These are phyloP conservation scores for Byasa hedistus DNA, from an alignment of 2,888 invertebrate species.

Conservation along the genomic window DNA sequence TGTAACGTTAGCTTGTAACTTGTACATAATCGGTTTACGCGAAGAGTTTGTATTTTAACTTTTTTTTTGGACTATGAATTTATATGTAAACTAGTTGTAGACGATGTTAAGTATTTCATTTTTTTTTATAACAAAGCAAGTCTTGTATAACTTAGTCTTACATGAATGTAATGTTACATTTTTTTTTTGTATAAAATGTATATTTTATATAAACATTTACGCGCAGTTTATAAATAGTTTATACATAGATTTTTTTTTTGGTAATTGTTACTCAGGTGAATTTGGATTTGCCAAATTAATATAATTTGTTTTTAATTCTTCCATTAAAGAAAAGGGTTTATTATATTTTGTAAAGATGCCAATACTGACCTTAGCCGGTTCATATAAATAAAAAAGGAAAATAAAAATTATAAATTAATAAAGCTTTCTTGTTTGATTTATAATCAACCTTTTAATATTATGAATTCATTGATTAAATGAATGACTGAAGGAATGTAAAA, in stretches of 20 bases:
- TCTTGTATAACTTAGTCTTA: slow-evolving; percentile 51
- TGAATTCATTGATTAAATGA: too few species aligned
- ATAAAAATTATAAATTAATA: slow-evolving; percentile 75
- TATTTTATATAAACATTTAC: slow-evolving; percentile 74
- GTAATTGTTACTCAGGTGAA: slow-evolving; percentile 70
- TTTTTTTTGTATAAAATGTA: slow-evolving; percentile 72
- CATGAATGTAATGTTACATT: slow-evolving; percentile 57
- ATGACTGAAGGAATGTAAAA: too few species aligned
- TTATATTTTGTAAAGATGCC: slow-evolving; percentile 77
- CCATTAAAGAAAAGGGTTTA: slow-evolving; percentile 71
- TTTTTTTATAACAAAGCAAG: slow-evolving; percentile 59
- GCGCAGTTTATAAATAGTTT: slow-evolving; percentile 56
- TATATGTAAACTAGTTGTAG: slow-evolving; percentile 57
- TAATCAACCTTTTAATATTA: background rate
- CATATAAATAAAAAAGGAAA: slow-evolving; percentile 73
- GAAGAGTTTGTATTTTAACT: slow-evolving; percentile 59
- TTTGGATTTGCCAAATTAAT: slow-evolving; percentile 78
- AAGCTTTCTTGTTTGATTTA: slow-evolving; percentile 55
- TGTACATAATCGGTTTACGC: slow-evolving; percentile 70
- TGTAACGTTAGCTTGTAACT: slow-evolving; percentile 48
- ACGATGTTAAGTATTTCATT: slow-evolving; percentile 56
- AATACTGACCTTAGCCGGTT: slow-evolving; percentile 64
- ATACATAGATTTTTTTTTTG: slow-evolving; percentile 42
- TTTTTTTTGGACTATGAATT: slow-evolving; percentile 48
- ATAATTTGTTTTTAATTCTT: slow-evolving; percentile 73